Base-by-base conservation (phyloP, 1,140 invertebrate species). In the Adoxophyes honmai region DNA sequence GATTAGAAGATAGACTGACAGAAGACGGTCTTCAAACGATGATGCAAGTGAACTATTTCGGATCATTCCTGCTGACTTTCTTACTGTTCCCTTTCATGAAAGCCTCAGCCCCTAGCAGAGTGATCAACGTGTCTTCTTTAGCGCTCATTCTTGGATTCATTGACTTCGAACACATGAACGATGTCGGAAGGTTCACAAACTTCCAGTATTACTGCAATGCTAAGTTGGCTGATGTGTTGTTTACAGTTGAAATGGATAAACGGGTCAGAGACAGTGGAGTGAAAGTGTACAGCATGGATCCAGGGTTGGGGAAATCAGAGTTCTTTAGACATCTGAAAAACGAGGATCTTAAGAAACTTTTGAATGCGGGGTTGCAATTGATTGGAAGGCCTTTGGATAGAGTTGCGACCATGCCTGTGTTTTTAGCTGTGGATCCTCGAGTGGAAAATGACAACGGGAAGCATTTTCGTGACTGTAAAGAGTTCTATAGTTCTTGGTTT, bases 221-320 rank as follows among this genome's bases (percentile, higher is more conserved):
- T 0, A 96, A 96, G 84, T 79, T 96, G 34, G 93, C 93, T 4
- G 93, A 94, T 66, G 86, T 92, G 4, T 90, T 94, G 55, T 94
- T 94, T 80, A 91, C 90, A n/a, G 81, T 82, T n/a, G 93, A 95
- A 75, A 87, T 95, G 60, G 82, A 92, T 1, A 91, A 88, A 57
- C 84, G 90, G 57, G 76, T 90, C 1, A 64, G 89, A 75, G 89
- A 89, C 28, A 90, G 81, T 57, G 91, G 91, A 13, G 90, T 96
- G 1, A 92, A 88, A 60, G 92, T 94, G 7, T 95, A 94, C 81
- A 92, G 93, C 55, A 90, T 95, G 57, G 95, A 95, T 75, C 96
- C 96, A 21, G 96, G 96, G 13, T 93, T 95, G 71, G 93, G 93
- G 8, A 94, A 94, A 55, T 95, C 95, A 0, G 91, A 93, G 21